Evolutionary conservation across 2,888 invertebrate species (phyloP), one percentile per base, ranked within the genome.

Genomic region (Himalopsyche tibetana): DNA sequence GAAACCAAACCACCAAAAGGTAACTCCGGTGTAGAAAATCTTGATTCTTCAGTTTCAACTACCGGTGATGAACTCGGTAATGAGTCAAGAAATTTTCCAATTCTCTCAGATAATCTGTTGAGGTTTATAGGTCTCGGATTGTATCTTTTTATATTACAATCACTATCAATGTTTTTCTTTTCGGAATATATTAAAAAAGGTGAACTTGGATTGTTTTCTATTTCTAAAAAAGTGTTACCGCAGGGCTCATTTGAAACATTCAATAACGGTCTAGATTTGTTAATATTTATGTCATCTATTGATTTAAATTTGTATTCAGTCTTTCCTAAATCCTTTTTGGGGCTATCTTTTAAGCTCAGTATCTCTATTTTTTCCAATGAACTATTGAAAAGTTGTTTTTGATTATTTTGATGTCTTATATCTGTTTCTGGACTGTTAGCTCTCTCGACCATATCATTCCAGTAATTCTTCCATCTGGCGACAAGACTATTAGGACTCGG

Each of bases 391-490:
- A 15, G 12, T 36, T 74, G 74, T 15, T 74, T 74, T 36, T 74
- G 28, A 12, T 9, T 74, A 38, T n/a, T n/a, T n/a, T n/a, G n/a
- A n/a, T 28, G 36, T 38, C 36, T 74, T 38, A 74, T 36, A 38
- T 55, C 51, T 69, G 63, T 55, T 74, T 87, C 87, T 42, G 87
- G 82, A 79, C 84, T 85, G 11, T 84, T 82, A 5, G 85, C 56
- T 69, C 84, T 85, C 82, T 88, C 87, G 84, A 93, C 89, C 90
- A 91, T 92, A 4, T 91, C 91, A 89, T 93, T 91, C 93, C 93
- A 93, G 89, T 91, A 93, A 88, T 91, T 91, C 88, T 92, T 93
- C 93, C 92, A 93, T 89, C 91, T 92, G 85, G 91, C 82, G 5
- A 89, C 88, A 12, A 87, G 63, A 55, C 86, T 87, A 42, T 80